Evolutionary conservation across 2,797 vertebrate genomes (phyloP).

Genomic region (Paedocypris micromegethes): DNA sequence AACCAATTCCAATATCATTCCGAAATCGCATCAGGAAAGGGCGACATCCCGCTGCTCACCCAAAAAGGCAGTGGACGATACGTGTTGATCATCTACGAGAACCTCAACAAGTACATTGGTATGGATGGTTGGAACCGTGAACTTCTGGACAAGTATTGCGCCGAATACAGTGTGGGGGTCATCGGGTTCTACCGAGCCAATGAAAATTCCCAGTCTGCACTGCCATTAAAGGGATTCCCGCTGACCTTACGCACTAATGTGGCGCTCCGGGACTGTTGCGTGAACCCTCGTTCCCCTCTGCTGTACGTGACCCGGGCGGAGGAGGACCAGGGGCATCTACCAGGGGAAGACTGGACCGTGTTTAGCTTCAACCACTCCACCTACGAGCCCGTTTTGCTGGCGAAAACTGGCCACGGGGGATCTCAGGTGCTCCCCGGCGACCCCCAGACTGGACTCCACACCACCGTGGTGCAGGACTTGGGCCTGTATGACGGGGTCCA

Average conservation of each 20-base stretch:
- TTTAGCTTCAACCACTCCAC: slow-evolving; percentile 93
- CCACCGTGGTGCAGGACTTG: slow-evolving; percentile 87
- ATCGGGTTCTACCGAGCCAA: slow-evolving; percentile 94
- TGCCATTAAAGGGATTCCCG: slow-evolving; percentile 80
- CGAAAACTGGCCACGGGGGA: slow-evolving; percentile 63
- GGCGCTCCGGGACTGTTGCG: slow-evolving; percentile 82
- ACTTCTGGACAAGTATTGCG: slow-evolving; percentile 93
- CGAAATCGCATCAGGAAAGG: slow-evolving; percentile 90
- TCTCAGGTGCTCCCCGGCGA: slow-evolving; percentile 48
- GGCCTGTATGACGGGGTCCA: slow-evolving; percentile 92
- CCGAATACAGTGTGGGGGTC: slow-evolving; percentile 92
- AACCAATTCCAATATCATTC: slow-evolving; percentile 87
- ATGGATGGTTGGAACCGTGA: slow-evolving; percentile 94
- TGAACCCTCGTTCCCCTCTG: slow-evolving; percentile 84
- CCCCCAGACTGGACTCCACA: slow-evolving; percentile 59
- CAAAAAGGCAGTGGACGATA: slow-evolving; percentile 87
- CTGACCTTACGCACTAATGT: slow-evolving; percentile 84
- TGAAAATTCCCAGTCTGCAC: slow-evolving; percentile 81
- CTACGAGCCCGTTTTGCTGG: slow-evolving; percentile 86
- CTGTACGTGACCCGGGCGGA: slow-evolving; percentile 84
- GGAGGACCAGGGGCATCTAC: slow-evolving; percentile 80
- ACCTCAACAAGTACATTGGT: slow-evolving; percentile 88
- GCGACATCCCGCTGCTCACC: slow-evolving; percentile 88
- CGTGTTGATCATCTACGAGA: slow-evolving; percentile 88
- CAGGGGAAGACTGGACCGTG: slow-evolving; percentile 90